phyloP scores from a whole-genome alignment of 2,113 vertebrate species.

The Caranx ignobilis region DNA sequence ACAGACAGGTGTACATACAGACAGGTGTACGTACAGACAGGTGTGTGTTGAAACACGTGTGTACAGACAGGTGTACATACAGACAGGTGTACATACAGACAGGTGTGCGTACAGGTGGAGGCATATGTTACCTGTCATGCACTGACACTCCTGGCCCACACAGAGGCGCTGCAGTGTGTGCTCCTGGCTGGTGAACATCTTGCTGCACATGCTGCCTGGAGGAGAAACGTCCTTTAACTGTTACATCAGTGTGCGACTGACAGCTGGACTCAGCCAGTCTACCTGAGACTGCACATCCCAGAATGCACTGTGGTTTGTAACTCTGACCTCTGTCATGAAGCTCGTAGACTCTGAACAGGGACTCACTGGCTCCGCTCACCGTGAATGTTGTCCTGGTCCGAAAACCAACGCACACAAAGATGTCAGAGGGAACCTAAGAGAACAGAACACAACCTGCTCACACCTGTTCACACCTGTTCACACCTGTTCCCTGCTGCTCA shows the following conservation, averaged over 20 bases:
- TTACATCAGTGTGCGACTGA: too few species aligned
- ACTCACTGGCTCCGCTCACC: slow-evolving; percentile 49
- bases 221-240: background rate
- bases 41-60: too few species aligned
- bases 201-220: slow-evolving; percentile 88
- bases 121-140: slow-evolving; percentile 88
- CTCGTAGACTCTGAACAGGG: slow-evolving; percentile 66
- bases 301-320: background rate
- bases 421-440: slow-evolving; percentile 60
- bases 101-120: too few species aligned
- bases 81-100: too few species aligned
- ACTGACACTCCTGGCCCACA: slow-evolving; percentile 88
- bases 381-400: slow-evolving; percentile 55
- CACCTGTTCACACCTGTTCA: too few species aligned
- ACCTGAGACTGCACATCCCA: slow-evolving; percentile 12
- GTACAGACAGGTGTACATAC: too few species aligned
- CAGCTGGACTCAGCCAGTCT: too few species aligned
- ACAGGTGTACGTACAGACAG: too few species aligned
- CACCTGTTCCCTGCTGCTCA: too few species aligned
- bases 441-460: background rate
- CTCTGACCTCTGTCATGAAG: slow-evolving; percentile 69
- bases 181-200: slow-evolving; percentile 84
- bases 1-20: too few species aligned
- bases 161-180: slow-evolving; percentile 88
- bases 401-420: slow-evolving; percentile 69